Evolutionary conservation across 2,888 invertebrate genomes (phyloP).

Genomic region (Catocala fraxini): DNA sequence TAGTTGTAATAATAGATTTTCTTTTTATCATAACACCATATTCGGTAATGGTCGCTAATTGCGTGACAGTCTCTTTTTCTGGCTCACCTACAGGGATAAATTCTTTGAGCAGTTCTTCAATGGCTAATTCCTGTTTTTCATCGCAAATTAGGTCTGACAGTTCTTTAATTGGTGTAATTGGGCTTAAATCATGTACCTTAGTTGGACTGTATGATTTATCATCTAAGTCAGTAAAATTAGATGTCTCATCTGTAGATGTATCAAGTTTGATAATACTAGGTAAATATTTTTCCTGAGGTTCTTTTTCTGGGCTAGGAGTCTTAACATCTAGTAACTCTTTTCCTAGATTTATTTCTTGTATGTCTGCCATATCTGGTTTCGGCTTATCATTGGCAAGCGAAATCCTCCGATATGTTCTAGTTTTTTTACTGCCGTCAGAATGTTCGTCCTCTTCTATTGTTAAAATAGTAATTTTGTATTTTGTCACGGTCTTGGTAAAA

Average conservation of each 20-base stretch:
- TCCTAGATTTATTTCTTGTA: slow-evolving; percentile 67
- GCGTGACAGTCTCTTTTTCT: slow-evolving; percentile 21
- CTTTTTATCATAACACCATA: slow-evolving; percentile 14
- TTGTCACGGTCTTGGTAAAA: slow-evolving; percentile 26
- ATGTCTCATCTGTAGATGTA: too few species aligned
- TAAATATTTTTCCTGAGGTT: too few species aligned
- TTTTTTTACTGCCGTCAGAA: slow-evolving; percentile 32
- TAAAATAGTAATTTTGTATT: slow-evolving; percentile 44
- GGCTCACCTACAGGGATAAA: slow-evolving; percentile 15
- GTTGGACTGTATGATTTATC: not conserved
- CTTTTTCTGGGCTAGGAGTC: not conserved
- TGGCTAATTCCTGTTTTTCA: slow-evolving; percentile 24
- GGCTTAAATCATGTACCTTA: not conserved
- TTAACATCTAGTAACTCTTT: slow-evolving; percentile 20
- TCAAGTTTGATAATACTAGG: too few species aligned
- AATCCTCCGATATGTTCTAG: slow-evolving; percentile 37
- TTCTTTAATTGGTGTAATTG: slow-evolving; percentile 9
- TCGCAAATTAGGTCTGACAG: slow-evolving; percentile 20
- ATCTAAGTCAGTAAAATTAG: not conserved
- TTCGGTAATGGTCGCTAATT: slow-evolving; percentile 18
- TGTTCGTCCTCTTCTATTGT: slow-evolving; percentile 46
- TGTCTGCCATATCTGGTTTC: slow-evolving; percentile 54
- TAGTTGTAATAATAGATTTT: slow-evolving; percentile 26
- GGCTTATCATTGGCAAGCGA: slow-evolving; percentile 41
- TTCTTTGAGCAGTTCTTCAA: slow-evolving; percentile 22